Evolutionary conservation across 2,797 vertebrate species (phyloP), one percentile per base, ranked within the genome.

Genomic region (Yasuhikotakia modesta): DNA sequence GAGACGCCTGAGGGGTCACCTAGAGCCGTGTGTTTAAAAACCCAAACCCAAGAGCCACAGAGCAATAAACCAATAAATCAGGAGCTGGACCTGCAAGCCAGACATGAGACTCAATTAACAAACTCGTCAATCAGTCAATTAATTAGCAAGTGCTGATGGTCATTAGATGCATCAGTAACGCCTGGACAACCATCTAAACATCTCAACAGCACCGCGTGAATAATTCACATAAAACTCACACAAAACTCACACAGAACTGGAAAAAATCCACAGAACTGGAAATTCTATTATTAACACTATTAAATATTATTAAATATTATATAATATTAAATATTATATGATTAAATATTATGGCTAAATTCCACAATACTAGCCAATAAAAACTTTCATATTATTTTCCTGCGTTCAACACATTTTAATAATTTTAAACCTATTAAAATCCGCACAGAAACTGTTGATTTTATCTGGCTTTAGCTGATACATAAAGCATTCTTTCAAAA

Each of bases 11-110:
- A 43, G 35, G 66, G 71, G 48, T 43, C 43, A 46, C 45, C 63
- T 27, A 32, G 27, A 67, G 53, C 39, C 57, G 57, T 77, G 55
- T 70, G 75, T 63, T 77, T 70, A 70, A 63, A 70, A 32, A 19
- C 48, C 75, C 14, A 39, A 39, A 55, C 61, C 27, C 19, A 65
- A 24, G 19, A 19, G 35, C 60, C 45, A 24, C 19, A 2, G 45
- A 39, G 46, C 24, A 21, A 61, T 69, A 69, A 69, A 61, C 53
- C 43, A 70, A 77, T 77, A 63, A 77, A 77, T 70, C 75, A 77
- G 19, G 16, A n/a, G 43, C 14, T 60, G 53, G 13, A n/a, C 16
- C 61, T 22, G 19, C 48, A 50, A 50, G n/a, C 48, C n/a, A 50
- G 48, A 27, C 50, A 50, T 43, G 2, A 24, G 45, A 69, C 48